Evolutionary conservation across 2,888 invertebrate species (phyloP), one percentile per base, ranked within the genome.

Genomic region (Hybos culiciformis): DNA sequence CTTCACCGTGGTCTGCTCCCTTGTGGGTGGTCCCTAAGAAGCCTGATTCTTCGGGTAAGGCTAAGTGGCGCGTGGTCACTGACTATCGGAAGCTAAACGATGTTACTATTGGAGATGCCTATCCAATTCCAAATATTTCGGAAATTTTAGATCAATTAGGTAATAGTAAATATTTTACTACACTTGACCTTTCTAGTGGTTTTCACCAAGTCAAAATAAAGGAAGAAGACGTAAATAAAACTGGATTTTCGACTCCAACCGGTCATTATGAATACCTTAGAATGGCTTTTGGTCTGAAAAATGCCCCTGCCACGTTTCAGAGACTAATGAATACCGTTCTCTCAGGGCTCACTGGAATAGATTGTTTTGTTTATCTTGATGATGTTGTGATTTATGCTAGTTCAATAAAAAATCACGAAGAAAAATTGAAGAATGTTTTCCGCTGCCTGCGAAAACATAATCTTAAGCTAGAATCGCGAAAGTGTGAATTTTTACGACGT

Each of bases 301-400:
- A 41, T 34, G 46, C 42, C 6, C 41, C 43, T 1, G 39, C 43
- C 12, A 44, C 41, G 3, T 46, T 41, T 19, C 46, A 45, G 24
- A 17, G 41, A 12, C 2, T 40, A 2, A 39, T 46, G 31, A 50
- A 55, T 39, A 48, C 49, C 39, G 44, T 55, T 3, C 37, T 56
- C 14, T 32, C 44, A 36, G 53, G 51, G 4, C 38, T 54, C 5
- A 42, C 48, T 21, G 46, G 49, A 26, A 51, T 51, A 46, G 45
- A 42, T n/a, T 53, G 54, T 36, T 48, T 59, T 4, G 54, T 58
- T 2, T 58, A 55, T 45, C 46, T 56, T 37, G 58, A 59, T 37
- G 57, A 58, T 40, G 51, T 54, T 2, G 48, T 61, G 11, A 47
- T 57, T n/a, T 56, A n/a, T n/a, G n/a, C n/a, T n/a, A n/a, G n/a